Conservation (phyloP, 2,113 vertebrate species). For the Cyanoliseus patagonus region DNA sequence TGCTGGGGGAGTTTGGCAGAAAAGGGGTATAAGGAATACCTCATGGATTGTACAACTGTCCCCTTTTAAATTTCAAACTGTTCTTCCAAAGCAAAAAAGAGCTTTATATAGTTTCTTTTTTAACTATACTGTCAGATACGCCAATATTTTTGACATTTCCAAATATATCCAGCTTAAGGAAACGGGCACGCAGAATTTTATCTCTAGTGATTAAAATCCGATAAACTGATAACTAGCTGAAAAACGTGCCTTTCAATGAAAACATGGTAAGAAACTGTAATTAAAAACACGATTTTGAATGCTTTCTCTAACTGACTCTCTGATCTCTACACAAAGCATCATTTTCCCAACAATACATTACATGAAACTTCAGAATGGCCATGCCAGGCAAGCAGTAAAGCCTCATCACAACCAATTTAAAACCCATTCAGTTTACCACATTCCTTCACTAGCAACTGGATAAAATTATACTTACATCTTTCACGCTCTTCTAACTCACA, state of each 20-base stretch:
- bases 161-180: neutral
- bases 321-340: slow-evolving; percentile 18
- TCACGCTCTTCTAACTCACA: neutral
- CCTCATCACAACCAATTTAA: neutral
- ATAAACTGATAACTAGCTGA: neutral
- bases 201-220: neutral
- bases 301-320: neutral
- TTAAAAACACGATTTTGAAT: neutral
- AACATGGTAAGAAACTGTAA: neutral
- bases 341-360: neutral
- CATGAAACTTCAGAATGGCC: neutral
- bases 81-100: neutral
- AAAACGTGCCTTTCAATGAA: neutral
- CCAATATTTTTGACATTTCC: neutral
- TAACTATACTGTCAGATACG: neutral
- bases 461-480: neutral
- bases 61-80: neutral
- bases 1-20: neutral
- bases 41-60: neutral
- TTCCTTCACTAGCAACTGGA: neutral
- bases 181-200: neutral
- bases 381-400: neutral
- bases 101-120: neutral
- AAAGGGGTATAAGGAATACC: neutral
- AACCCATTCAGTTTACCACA: neutral